Evolutionary conservation across 2,888 invertebrate species (phyloP), one percentile per base, ranked within the genome.

Genomic region (Drosophila percnosoma): DNA sequence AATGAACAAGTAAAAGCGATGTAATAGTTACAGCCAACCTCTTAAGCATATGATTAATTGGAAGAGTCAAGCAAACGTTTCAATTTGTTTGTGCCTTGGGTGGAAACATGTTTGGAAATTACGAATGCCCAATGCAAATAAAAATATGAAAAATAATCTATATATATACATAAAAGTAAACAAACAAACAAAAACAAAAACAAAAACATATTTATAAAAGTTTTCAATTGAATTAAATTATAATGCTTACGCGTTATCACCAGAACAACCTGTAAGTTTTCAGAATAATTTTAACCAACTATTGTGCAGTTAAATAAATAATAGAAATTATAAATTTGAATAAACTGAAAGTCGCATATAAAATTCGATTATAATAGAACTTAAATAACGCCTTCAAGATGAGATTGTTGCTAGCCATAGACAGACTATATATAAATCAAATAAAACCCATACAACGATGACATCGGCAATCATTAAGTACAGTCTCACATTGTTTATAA

Each of bases 291-390:
- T 73, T 75, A 73, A 69, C 40, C 59, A 49, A 83, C 49, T 61
- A 83, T 45, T 38, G 51, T 33, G 58, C 54, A 55, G 45, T 70
- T 55, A 63, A 54, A 64, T 10, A 27, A 65, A 52, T 51, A 57
- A 68, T 34, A 11, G 51, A 57, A 65, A 68, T 57, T 29, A 61
- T 42, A 51, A 67, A 69, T 42, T 61, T 21, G 24, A 60, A 73
- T 40, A 55, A 70, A 63, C 38, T 58, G 52, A 75, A 80, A 73
- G 80, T 69, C 76, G 72, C 73, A 69, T 38, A 77, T 77, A 77
- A 64, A 59, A 42, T 68, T 67, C 27, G 21, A 60, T 69, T 67
- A 78, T 76, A 77, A 77, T 77, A 77, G 66, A 55, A 61, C 36
- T 52, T 60, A 62, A 53, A 74, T 59, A 76, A 78, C 55, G 52